These are phyloP conservation scores for Drosophila pachea DNA, from an alignment of 1,140 invertebrate species.

Conservation along the genomic window DNA sequence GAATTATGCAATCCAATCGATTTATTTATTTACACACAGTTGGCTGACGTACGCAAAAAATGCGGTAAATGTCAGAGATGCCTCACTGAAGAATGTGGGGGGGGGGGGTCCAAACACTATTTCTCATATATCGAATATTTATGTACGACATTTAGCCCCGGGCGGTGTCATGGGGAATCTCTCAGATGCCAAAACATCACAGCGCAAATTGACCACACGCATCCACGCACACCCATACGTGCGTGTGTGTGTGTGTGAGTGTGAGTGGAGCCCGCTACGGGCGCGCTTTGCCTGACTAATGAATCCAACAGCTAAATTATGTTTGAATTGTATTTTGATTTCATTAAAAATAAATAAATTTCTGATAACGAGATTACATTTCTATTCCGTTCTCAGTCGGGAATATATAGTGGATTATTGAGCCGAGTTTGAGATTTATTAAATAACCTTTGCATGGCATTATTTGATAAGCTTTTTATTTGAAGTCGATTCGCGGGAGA, in stretches of 20 bases:
- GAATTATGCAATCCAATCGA: neutral
- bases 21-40: slow-evolving; percentile 22
- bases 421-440: no score
- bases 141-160: slow-evolving; percentile 27
- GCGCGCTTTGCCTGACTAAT: slow-evolving; percentile 40
- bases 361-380: slow-evolving; percentile 57
- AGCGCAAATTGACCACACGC: slow-evolving; percentile 27
- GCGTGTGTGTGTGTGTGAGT: neutral
- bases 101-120: no score
- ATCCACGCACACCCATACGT: neutral
- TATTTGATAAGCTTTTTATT: no score
- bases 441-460: no score
- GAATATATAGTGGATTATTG: no score
- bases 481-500: no score
- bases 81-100: no score
- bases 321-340: slow-evolving; percentile 52
- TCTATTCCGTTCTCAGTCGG: slow-evolving; percentile 3
- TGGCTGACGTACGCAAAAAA: slow-evolving; percentile 14
- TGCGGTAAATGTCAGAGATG: slow-evolving; percentile 13
- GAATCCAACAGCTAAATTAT: slow-evolving; percentile 39
- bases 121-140: slow-evolving; percentile 26
- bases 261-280: slow-evolving; percentile 18
- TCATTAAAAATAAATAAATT: slow-evolving; percentile 64
- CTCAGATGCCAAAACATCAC: slow-evolving; percentile 14
- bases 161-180: slow-evolving; percentile 27